These are phyloP conservation scores for Drosophila austrosaltans DNA, from an alignment of 2,888 invertebrate species.

Conservation along the genomic window DNA sequence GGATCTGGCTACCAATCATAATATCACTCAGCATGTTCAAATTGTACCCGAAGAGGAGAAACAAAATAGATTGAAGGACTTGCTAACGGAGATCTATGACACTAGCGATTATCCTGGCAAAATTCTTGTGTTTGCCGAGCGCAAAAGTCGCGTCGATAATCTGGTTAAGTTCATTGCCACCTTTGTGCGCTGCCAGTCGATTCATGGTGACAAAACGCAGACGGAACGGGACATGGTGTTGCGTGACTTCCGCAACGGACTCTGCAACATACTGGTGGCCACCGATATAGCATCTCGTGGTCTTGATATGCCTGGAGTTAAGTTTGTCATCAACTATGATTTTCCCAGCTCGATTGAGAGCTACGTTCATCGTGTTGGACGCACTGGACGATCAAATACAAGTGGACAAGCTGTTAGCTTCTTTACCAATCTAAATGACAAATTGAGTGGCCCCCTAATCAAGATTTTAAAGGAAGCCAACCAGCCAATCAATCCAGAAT, in stretches of 20 bases:
- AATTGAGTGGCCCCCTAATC: not conserved
- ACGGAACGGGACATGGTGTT: constrained; percentile 86
- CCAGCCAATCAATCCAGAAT: constrained; percentile 6
- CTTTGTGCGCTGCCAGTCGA: constrained; percentile 85
- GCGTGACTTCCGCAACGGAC: constrained; percentile 1
- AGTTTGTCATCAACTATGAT: constrained; percentile 94
- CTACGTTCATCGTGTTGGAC: constrained; percentile 93
- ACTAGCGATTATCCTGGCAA: constrained; percentile 88
- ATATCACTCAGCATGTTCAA: constrained; percentile 90
- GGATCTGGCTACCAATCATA: constrained; percentile 94
- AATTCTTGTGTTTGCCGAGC: constrained; percentile 94
- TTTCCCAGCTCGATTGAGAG: constrained; percentile 96
- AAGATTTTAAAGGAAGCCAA: constrained; percentile 6
- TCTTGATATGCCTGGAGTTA: constrained; percentile 93
- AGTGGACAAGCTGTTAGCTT: constrained; percentile 8
- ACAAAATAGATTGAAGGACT: constrained; percentile 22
- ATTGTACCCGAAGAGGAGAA: constrained; percentile 88
- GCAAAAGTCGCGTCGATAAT: constrained; percentile 91
- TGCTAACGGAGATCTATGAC: constrained; percentile 88
- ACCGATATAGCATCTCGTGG: constrained; percentile 97
- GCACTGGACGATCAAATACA: constrained; percentile 89
- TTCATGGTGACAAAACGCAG: constrained; percentile 91
- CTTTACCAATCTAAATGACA: not conserved
- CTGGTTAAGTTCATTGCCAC: constrained; percentile 86
- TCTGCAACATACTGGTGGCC: constrained; percentile 85